These are phyloP conservation scores for Halichoeres trimaculatus DNA, from an alignment of 2,113 vertebrate species.

Conservation along the genomic window DNA sequence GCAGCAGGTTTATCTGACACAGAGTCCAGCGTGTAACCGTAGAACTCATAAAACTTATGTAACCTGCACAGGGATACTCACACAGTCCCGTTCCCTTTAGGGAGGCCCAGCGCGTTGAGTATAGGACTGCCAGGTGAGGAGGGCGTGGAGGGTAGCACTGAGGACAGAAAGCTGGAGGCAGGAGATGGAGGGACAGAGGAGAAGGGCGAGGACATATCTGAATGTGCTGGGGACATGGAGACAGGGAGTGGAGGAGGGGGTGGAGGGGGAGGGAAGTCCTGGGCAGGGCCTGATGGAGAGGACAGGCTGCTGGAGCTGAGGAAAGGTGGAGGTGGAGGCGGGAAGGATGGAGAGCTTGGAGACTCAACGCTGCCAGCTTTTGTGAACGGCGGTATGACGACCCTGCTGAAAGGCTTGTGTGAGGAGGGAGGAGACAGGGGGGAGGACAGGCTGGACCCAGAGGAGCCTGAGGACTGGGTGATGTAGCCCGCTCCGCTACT, in stretches of 20 bases:
- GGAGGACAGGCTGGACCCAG: slow-evolving; percentile 90
- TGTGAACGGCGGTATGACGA: slow-evolving; percentile 80
- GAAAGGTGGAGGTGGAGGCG: slow-evolving; percentile 92
- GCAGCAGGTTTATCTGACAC: slow-evolving; percentile 15
- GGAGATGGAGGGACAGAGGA: slow-evolving; percentile 84
- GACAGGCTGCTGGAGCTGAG: slow-evolving; percentile 88
- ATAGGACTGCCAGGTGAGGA: slow-evolving; percentile 81
- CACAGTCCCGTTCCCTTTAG: slow-evolving; percentile 87
- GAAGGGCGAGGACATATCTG: slow-evolving; percentile 79
- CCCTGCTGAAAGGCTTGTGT: slow-evolving; percentile 86
- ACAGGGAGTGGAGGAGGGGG: slow-evolving; percentile 81
- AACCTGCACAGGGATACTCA: slow-evolving; percentile 67
- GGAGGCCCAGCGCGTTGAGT: slow-evolving; percentile 94
- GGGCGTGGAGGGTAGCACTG: slow-evolving; percentile 91
- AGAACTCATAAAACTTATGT: not conserved
- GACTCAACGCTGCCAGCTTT: slow-evolving; percentile 86
- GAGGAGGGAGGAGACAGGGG: slow-evolving; percentile 89
- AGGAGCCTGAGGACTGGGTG: slow-evolving; percentile 91
- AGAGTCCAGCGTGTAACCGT: not conserved
- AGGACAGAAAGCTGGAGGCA: slow-evolving; percentile 91
- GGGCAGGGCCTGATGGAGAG: slow-evolving; percentile 77
- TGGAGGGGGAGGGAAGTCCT: slow-evolving; percentile 81
- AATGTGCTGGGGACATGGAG: slow-evolving; percentile 65
- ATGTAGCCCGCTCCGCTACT: slow-evolving; percentile 76
- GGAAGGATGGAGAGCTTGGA: slow-evolving; percentile 91